phyloP scores from a whole-genome alignment of 2,888 invertebrate genomes.

The Eueremaeus valkanovi region DNA sequence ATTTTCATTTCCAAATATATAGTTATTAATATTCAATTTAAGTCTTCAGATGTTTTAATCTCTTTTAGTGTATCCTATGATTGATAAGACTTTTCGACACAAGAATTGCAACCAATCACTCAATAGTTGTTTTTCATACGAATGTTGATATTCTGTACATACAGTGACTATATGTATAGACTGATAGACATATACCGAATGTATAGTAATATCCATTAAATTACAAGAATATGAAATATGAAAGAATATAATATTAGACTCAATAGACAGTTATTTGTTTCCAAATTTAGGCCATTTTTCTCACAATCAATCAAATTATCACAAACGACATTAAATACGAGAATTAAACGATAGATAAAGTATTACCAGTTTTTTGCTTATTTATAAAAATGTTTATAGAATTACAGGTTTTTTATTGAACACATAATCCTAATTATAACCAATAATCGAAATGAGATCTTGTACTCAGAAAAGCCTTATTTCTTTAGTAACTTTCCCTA shows the following conservation, averaged over 20 bases:
- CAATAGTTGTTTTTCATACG: no score
- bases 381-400: no score
- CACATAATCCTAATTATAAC: neutral
- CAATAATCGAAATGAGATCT: neutral
- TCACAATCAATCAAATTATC: constrained; percentile 22
- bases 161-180: no score
- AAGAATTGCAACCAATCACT: no score
- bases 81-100: no score
- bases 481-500: neutral
- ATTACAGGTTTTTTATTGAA: neutral
- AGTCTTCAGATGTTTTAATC: no score
- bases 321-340: constrained; percentile 8
- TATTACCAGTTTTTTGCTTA: neutral
- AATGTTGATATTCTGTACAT: no score
- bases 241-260: neutral
- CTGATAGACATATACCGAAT: no score
- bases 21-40: no score
- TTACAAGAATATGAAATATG: constrained; percentile 6
- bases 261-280: neutral
- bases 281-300: neutral
- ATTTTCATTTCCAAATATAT: no score
- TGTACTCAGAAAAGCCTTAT: neutral
- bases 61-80: no score
- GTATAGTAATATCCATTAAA: neutral
- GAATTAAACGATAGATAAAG: neutral